These are phyloP conservation scores for Lysiphlebus fabarum DNA, from an alignment of 1,140 invertebrate species.

Conservation along the genomic window DNA sequence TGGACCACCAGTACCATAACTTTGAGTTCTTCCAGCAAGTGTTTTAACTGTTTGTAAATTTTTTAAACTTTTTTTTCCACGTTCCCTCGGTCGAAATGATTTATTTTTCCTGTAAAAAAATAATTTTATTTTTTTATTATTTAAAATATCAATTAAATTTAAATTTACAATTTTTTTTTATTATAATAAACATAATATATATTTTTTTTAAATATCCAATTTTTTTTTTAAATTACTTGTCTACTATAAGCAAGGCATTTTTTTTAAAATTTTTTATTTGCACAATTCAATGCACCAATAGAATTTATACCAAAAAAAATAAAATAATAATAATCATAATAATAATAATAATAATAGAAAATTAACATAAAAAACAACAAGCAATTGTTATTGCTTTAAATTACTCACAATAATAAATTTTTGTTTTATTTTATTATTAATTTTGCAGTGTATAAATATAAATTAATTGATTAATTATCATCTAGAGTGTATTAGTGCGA, in stretches of 20 bases:
- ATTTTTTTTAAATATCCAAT: too few relatives aligned
- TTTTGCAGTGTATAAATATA: not conserved
- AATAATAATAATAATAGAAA: too few relatives aligned
- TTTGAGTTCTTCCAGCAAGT: constrained; percentile 69
- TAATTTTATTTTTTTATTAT: not conserved
- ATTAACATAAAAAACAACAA: too few relatives aligned
- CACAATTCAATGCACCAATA: not conserved
- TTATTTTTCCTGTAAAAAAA: constrained; percentile 78
- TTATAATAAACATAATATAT: too few relatives aligned
- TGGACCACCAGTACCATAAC: constrained; percentile 54
- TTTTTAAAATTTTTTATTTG: not conserved
- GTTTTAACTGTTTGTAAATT: constrained; percentile 89
- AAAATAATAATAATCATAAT: too few relatives aligned
- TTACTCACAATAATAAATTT: too few relatives aligned
- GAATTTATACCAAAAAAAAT: not conserved
- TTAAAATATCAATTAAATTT: too few relatives aligned
- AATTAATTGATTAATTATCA: too few relatives aligned
- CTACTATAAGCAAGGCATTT: constrained; percentile 15
- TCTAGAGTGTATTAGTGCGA: constrained; percentile 6
- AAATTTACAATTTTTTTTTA: too few relatives aligned
- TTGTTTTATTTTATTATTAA: too few relatives aligned
- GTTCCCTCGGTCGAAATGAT: constrained; percentile 77
- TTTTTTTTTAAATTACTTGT: constrained; percentile 2
- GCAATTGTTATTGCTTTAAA: too few relatives aligned
- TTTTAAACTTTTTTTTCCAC: constrained; percentile 77